Evolutionary conservation across 2,113 vertebrate genomes (phyloP).

Genomic region (Nothocercus nigrocapillus): DNA sequence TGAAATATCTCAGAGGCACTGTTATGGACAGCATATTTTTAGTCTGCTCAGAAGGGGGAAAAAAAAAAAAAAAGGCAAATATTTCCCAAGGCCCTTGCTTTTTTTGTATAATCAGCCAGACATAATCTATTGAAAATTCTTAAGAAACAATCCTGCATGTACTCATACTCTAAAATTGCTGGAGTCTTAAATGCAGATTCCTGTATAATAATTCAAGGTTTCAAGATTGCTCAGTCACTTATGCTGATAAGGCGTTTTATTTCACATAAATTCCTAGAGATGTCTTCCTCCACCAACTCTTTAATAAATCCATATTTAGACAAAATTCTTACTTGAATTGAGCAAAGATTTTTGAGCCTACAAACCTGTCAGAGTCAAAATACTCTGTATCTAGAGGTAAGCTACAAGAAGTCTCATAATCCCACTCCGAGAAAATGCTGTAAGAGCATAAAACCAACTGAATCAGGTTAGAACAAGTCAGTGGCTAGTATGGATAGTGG

Average conservation of each 20-base stretch:
- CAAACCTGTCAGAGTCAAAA: slow-evolving; percentile 36
- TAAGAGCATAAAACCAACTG: background rate
- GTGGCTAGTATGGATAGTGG: background rate
- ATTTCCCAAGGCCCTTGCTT: background rate
- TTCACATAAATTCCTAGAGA: background rate
- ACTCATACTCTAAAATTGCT: background rate
- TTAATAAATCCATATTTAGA: slow-evolving; percentile 23
- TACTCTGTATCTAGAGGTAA: background rate
- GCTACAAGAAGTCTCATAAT: slow-evolving; percentile 36
- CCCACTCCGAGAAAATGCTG: background rate
- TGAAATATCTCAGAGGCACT: slow-evolving; percentile 4
- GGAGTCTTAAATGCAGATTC: background rate
- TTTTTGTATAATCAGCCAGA: background rate
- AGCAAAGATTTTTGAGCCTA: slow-evolving; percentile 3
- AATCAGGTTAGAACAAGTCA: background rate
- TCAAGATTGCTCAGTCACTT: background rate
- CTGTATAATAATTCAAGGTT: background rate
- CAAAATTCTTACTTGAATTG: slow-evolving; percentile 35
- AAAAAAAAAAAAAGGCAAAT: background rate
- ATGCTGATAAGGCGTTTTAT: background rate
- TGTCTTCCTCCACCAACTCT: background rate
- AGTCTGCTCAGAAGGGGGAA: slow-evolving; percentile 8
- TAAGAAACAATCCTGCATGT: background rate
- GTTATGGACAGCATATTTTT: slow-evolving; percentile 23
- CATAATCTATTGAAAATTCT: slow-evolving; percentile 4